Percentiles rank a stretch among this genome's conserved stretches.
Evolutionary conservation across 2,888 invertebrate genomes (phyloP).

Genomic region (Hyalella azteca): DNA sequence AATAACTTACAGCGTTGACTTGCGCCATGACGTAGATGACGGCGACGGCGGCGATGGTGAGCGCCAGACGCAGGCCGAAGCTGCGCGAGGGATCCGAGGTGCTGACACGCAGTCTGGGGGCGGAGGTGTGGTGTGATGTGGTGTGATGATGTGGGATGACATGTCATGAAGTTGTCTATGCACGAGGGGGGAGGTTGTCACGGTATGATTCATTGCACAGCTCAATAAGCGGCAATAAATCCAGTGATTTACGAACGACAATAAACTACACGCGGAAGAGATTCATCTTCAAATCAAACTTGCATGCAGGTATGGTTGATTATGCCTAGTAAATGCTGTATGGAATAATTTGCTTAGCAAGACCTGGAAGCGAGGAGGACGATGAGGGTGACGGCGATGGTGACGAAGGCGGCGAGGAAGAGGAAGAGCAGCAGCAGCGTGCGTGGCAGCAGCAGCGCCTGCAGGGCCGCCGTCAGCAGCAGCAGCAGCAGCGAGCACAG

Average conservation of each 20-base stretch:
- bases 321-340: too few species aligned
- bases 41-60: conserved; percentile 85
- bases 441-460: conserved; percentile 81
- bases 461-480: conserved; percentile 87
- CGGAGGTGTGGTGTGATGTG: too few species aligned
- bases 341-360: too few species aligned
- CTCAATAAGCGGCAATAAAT: too few species aligned
- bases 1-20: conserved; percentile 84
- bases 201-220: too few species aligned
- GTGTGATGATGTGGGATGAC: too few species aligned
- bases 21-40: conserved; percentile 87
- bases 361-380: conserved; percentile 78
- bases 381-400: conserved; percentile 87
- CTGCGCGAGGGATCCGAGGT: conserved; percentile 85
- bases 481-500: conserved; percentile 55
- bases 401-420: conserved; percentile 87
- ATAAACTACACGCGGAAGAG: too few species aligned
- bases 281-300: too few species aligned
- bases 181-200: too few species aligned
- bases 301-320: too few species aligned
- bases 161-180: too few species aligned
- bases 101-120: conserved; percentile 70
- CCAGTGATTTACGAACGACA: too few species aligned
- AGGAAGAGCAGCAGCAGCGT: conserved; percentile 82
- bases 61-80: conserved; percentile 80